Evolutionary conservation across 2,888 invertebrate species (phyloP).

Genomic region (Chymomyza amoena): DNA sequence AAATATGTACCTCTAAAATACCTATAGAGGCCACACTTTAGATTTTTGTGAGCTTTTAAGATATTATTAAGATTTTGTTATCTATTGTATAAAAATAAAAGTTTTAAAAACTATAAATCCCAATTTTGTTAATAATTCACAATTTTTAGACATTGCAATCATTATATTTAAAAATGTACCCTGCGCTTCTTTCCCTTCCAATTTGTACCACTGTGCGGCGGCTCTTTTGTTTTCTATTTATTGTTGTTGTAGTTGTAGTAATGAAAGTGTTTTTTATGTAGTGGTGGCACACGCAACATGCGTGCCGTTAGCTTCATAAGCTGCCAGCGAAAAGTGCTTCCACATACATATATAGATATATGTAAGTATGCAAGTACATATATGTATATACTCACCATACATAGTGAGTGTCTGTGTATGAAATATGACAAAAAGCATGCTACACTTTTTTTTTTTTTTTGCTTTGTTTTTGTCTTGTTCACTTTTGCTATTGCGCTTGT

Average conservation of each 20-base stretch:
- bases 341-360: background rate
- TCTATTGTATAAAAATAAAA: no score
- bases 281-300: conserved; percentile 66
- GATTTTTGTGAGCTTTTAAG: no score
- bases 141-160: no score
- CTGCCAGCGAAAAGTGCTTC: conserved; percentile 10
- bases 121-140: no score
- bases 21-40: no score
- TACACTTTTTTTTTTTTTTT: conserved; percentile 44
- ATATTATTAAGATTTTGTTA: no score
- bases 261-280: conserved; percentile 72
- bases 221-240: conserved; percentile 5
- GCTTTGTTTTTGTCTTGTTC: background rate
- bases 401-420: conserved; percentile 36
- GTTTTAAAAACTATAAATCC: no score
- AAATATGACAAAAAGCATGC: conserved; percentile 74
- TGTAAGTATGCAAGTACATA: conserved; percentile 4
- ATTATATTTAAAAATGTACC: no score
- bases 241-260: conserved; percentile 48
- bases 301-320: conserved; percentile 43
- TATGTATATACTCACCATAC: conserved; percentile 3
- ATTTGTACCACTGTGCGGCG: conserved; percentile 35
- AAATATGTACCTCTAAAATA: no score
- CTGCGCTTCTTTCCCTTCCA: background rate
- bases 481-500: conserved; percentile 4